A percentile compares a stretch with the other conserved stretches of the same genome.
Evolutionary conservation across 1,140 invertebrate species (phyloP).

Genomic region (Aphelenchoides fujianensis): DNA sequence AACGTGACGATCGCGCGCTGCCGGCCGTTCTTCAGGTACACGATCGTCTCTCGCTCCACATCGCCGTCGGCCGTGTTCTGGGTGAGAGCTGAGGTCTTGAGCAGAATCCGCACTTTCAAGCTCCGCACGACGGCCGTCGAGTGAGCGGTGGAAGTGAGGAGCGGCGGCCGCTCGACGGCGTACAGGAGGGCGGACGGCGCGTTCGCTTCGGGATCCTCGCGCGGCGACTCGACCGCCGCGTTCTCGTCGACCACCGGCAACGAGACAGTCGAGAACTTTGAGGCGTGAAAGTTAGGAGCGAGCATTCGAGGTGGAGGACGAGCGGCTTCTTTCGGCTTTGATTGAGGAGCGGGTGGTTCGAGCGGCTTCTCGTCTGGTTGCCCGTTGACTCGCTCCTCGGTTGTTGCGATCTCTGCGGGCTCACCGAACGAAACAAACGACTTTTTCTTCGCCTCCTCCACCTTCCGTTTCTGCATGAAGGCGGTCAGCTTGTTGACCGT

Average conservation of each 20-base stretch:
- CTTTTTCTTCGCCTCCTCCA: neutral
- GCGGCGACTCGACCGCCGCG: neutral
- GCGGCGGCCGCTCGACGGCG: neutral
- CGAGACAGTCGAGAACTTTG: neutral
- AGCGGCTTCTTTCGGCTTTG: too few species aligned
- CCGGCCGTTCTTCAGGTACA: neutral
- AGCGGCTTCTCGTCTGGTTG: neutral
- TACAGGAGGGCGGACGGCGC: neutral
- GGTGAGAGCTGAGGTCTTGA: neutral
- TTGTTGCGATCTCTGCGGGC: too few species aligned
- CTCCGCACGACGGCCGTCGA: neutral
- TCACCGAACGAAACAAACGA: too few species aligned
- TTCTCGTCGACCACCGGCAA: neutral
- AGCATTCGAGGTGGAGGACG: too few species aligned
- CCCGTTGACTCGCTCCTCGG: too few species aligned
- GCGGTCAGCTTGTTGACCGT: slow-evolving; percentile 20
- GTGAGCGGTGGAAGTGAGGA: neutral
- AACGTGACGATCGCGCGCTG: neutral
- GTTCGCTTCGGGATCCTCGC: neutral
- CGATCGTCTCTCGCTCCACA: neutral
- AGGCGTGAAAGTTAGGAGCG: too few species aligned
- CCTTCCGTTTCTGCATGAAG: slow-evolving; percentile 14
- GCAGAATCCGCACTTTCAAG: neutral
- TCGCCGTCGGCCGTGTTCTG: neutral
- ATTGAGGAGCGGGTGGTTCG: too few species aligned